Evolutionary conservation across 2,888 invertebrate genomes (phyloP).

Genomic region (Heliconius aoede): DNA sequence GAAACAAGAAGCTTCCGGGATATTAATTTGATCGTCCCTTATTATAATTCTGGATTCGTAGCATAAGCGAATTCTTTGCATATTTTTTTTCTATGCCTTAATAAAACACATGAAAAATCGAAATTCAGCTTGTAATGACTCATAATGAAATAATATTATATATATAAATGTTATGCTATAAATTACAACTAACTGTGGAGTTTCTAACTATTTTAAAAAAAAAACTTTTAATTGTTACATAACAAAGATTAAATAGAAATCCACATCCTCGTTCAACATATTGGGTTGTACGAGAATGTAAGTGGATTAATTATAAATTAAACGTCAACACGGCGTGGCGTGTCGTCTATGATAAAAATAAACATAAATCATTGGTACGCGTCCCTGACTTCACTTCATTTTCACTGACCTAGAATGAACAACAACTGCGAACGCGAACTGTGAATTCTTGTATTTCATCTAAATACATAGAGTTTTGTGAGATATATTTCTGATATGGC

Average conservation of each 20-base stretch:
- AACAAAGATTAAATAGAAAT: not conserved
- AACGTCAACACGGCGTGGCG: conserved; percentile 18
- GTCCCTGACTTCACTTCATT: conserved; percentile 30
- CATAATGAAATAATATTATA: not conserved
- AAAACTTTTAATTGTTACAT: not conserved
- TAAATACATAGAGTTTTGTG: conserved; percentile 16
- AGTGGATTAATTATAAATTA: conserved; percentile 19
- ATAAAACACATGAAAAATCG: not conserved
- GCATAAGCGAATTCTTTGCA: conserved; percentile 26
- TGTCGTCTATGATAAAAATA: conserved; percentile 25
- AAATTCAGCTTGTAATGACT: too few species aligned
- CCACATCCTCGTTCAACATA: not conserved
- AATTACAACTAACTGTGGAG: not conserved
- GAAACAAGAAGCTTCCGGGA: conserved; percentile 35
- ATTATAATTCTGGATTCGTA: conserved; percentile 36
- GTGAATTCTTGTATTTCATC: conserved; percentile 20
- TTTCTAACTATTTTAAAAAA: not conserved
- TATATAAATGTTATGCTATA: too few species aligned
- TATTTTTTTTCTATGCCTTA: conserved; percentile 7
- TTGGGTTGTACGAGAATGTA: not conserved
- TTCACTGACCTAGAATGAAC: conserved; percentile 39
- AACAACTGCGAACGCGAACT: conserved; percentile 27
- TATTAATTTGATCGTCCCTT: conserved; percentile 39
- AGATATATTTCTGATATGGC: conserved; percentile 5
- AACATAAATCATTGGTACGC: conserved; percentile 27